Base-by-base conservation (phyloP, 2,888 invertebrate genomes). In the Leptinotarsa rubiginosa region DNA sequence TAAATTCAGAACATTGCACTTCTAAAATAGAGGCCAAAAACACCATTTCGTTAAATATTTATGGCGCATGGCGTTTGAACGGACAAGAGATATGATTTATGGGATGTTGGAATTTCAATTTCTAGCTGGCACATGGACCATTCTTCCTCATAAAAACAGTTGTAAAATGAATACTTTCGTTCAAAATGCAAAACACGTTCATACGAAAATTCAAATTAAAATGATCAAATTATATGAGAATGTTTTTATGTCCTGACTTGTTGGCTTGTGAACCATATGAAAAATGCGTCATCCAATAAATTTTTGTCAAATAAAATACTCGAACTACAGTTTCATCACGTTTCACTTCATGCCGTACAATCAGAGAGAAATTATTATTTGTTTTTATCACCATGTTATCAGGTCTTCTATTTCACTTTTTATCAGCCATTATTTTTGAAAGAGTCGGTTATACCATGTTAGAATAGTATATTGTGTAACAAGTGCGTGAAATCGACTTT, bases 51-150 rank as follows among this genome's bases (percentile, higher is more conserved):
- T 56, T 20, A 4, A 56, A 56, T 56, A 22, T 56, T 16, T 22
- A 22, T 22, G 5, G 41, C 22, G 15, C 16, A 25, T 56, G 22
- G 22, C 22, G 56, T 22, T 22, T 22, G 56, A 16, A n/a, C 50
- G 5, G 15, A 16, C 56, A 56, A 22, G 56, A 22, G 56, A 13
- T 56, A 56, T 56, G 56, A 56, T 56, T 56, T 56, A 56, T 56
- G 22, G 56, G 22, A 22, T 22, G 56, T 25, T 15, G 56, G 56
- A 56, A 56, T 56, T 56, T 22, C 56, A 56, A 56, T 56, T 22
- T 22, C 20, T 22, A 25, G 56, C 56, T 56, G 56, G 4, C 56
- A 56, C 20, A 22, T 56, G 56, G 25, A 56, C 56, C 13, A 56
- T 25, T 56, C 56, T 56, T 20, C 22, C 20, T 20, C 56, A 56